phyloP scores from a whole-genome alignment of 2,888 invertebrate species.

The Cerceris ruficornis region DNA sequence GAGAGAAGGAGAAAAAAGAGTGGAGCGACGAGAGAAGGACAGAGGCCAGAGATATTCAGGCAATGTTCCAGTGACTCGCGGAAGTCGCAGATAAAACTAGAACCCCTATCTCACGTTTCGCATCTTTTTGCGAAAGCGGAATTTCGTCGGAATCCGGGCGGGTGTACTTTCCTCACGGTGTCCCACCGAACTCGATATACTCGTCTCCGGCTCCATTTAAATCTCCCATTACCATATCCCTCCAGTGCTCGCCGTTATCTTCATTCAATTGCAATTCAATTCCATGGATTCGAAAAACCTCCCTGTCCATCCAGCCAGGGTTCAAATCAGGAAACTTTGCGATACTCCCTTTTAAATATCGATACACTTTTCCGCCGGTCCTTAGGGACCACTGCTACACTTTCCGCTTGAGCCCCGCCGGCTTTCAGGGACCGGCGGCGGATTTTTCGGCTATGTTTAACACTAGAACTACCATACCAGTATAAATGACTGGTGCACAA shows the following conservation, averaged over 20 bases:
- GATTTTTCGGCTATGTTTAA: too few relatives aligned
- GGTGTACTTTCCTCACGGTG: conserved; percentile 5
- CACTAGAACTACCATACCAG: too few relatives aligned
- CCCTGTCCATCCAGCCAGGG: too few relatives aligned
- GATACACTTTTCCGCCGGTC: neutral
- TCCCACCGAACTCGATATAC: neutral
- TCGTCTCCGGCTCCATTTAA: conserved; percentile 18
- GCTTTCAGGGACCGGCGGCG: too few relatives aligned
- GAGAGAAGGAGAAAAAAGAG: too few relatives aligned
- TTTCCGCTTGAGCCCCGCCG: neutral
- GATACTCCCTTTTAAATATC: too few relatives aligned
- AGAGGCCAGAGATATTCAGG: conserved; percentile 25
- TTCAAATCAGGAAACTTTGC: too few relatives aligned
- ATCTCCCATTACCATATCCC: conserved; percentile 15
- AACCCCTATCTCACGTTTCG: conserved; percentile 12
- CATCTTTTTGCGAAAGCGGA: neutral
- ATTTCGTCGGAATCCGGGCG: neutral
- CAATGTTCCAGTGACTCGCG: conserved; percentile 42
- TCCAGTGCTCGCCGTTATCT: neutral
- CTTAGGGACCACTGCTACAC: neutral
- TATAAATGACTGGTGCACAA: too few relatives aligned
- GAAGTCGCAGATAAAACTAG: conserved; percentile 37
- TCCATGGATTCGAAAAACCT: too few relatives aligned
- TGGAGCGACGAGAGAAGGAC: too few relatives aligned
- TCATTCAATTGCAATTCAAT: too few relatives aligned